Conservation (phyloP, 2,797 vertebrate species). For the Tarsius wallacei region DNA sequence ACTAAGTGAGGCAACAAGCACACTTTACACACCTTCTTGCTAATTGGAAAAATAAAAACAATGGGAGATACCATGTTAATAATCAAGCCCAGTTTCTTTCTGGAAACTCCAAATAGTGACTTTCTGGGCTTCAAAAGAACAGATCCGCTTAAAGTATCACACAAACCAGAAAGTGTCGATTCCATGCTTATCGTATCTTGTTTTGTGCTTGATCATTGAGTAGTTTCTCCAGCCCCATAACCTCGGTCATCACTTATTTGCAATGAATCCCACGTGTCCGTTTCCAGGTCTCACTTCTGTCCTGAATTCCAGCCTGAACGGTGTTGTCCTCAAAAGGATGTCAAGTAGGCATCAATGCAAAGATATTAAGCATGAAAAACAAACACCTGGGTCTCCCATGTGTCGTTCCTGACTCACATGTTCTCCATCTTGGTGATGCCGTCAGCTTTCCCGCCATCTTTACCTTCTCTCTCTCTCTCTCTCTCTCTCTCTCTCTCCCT, state of each 20-base stretch:
- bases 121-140: constrained; percentile 8
- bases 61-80: not conserved
- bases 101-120: not conserved
- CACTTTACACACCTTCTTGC: not conserved
- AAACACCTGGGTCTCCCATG: not conserved
- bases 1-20: not conserved
- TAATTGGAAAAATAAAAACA: constrained; percentile 12
- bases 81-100: not conserved
- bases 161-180: not conserved
- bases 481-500: not conserved
- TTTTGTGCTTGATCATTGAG: constrained; percentile 5
- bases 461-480: not conserved
- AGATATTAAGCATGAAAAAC: constrained; percentile 15
- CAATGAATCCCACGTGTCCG: constrained; percentile 4
- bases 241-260: not conserved
- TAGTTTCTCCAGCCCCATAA: not conserved
- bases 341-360: not conserved
- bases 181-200: not conserved
- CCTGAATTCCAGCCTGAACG: not conserved
- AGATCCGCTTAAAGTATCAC: not conserved
- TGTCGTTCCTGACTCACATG: not conserved
- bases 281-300: not conserved
- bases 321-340: not conserved
- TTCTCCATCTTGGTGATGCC: not conserved
- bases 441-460: not conserved